These are phyloP conservation scores for Volucella inflata DNA, from an alignment of 2,888 invertebrate genomes.

Conservation along the genomic window DNA sequence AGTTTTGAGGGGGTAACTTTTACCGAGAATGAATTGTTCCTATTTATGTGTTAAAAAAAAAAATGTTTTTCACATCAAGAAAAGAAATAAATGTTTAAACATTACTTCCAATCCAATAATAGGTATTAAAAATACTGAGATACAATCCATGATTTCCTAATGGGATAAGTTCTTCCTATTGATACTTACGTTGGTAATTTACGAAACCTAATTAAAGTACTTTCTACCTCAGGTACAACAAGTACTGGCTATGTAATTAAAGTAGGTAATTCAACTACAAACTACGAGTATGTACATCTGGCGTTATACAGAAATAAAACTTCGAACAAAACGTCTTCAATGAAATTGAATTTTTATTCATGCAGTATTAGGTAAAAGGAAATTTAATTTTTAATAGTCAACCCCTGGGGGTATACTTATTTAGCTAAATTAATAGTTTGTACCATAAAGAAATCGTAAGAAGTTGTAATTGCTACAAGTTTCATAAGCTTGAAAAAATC, in stretches of 20 bases:
- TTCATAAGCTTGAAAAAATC: no score
- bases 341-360: conserved; percentile 39
- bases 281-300: conserved; percentile 62
- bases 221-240: conserved; percentile 39
- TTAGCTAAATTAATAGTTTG: no score
- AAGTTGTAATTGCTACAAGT: no score
- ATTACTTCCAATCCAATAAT: conserved; percentile 10
- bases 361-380: conserved; percentile 3
- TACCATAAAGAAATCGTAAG: no score
- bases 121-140: conserved; percentile 14
- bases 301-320: conserved; percentile 38
- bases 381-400: not conserved
- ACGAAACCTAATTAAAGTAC: conserved; percentile 64
- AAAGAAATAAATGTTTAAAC: not conserved
- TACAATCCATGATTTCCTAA: conserved; percentile 28
- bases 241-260: conserved; percentile 49
- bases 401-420: conserved; percentile 1
- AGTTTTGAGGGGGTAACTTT: no score
- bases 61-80: conserved; percentile 5
- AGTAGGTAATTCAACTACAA: conserved; percentile 48
- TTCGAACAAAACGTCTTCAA: conserved; percentile 38
- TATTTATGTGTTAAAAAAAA: conserved; percentile 5
- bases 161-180: conserved; percentile 30
- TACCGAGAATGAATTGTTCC: not conserved
- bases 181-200: conserved; percentile 21